Conservation (phyloP, 2,888 invertebrate species). For the Nymphalis polychloros region DNA sequence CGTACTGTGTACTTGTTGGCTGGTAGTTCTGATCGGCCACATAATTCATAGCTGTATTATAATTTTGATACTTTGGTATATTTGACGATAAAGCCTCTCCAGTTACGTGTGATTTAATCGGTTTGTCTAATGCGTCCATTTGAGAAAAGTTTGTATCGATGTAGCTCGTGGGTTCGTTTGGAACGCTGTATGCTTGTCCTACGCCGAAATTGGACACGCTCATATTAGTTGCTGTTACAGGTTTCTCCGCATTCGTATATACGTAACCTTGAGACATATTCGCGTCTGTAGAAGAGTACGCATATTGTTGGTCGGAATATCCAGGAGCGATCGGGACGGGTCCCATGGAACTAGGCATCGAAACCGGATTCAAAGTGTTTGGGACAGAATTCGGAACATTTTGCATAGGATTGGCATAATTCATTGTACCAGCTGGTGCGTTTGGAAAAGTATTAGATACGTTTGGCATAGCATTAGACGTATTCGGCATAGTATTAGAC, state of each 20-base stretch:
- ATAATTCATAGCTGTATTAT: conserved; percentile 41
- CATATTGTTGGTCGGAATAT: conserved; percentile 53
- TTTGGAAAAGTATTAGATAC: background rate
- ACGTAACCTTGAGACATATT: conserved; percentile 57
- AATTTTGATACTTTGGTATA: conserved; percentile 43
- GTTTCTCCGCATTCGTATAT: conserved; percentile 57
- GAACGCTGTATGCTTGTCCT: conserved; percentile 45
- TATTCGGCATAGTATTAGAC: conserved; percentile 25
- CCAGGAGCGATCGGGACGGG: conserved; percentile 21
- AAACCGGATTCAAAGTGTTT: conserved; percentile 8
- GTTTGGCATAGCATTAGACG: conserved; percentile 10
- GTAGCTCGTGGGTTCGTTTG: conserved; percentile 39
- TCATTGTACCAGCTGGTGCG: conserved; percentile 1
- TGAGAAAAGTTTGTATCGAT: conserved; percentile 51
- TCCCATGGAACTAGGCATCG: conserved; percentile 3
- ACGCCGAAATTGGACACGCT: conserved; percentile 46
- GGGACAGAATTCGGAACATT: conserved; percentile 23
- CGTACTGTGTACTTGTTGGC: conserved; percentile 44
- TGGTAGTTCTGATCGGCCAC: conserved; percentile 50
- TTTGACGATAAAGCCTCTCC: conserved; percentile 62
- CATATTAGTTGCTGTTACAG: conserved; percentile 48
- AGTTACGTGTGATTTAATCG: conserved; percentile 73
- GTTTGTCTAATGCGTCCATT: conserved; percentile 65
- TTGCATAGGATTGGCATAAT: conserved; percentile 19
- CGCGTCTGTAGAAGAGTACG: conserved; percentile 50